These are phyloP conservation scores for Cromileptes altivelis DNA, from an alignment of 2,113 vertebrate species.

Conservation along the genomic window DNA sequence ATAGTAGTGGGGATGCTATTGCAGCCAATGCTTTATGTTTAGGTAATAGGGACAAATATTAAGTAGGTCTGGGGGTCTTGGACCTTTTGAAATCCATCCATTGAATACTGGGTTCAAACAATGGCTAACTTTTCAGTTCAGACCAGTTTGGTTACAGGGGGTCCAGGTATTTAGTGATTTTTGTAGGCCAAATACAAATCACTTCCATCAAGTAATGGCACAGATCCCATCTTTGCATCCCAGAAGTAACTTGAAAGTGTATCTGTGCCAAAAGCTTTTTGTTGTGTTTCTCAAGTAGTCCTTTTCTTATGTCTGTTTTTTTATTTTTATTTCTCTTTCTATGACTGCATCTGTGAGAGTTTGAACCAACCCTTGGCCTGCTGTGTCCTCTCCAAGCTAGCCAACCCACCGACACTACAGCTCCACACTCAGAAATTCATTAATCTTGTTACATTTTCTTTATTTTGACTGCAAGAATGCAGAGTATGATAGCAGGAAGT, in stretches of 20 bases:
- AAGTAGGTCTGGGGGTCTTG: background rate
- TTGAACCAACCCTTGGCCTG: background rate
- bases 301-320: background rate
- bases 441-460: conserved; percentile 13
- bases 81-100: background rate
- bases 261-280: background rate
- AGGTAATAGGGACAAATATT: too few species aligned
- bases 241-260: background rate
- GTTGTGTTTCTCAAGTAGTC: background rate
- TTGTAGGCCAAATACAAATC: too few species aligned
- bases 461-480: conserved; percentile 11
- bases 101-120: background rate
- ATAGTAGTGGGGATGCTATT: background rate
- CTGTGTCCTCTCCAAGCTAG: background rate
- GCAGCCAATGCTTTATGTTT: too few species aligned
- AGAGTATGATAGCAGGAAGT: background rate
- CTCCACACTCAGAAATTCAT: too few species aligned
- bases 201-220: background rate
- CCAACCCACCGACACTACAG: background rate
- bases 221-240: background rate
- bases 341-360: background rate
- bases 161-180: too few species aligned
- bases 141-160: background rate
- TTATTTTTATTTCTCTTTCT: background rate
- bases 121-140: background rate